A percentile compares a stretch with the other conserved stretches of the same genome.
phyloP scores from a whole-genome alignment of 2,888 invertebrate genomes.

The Nysson spinosus region DNA sequence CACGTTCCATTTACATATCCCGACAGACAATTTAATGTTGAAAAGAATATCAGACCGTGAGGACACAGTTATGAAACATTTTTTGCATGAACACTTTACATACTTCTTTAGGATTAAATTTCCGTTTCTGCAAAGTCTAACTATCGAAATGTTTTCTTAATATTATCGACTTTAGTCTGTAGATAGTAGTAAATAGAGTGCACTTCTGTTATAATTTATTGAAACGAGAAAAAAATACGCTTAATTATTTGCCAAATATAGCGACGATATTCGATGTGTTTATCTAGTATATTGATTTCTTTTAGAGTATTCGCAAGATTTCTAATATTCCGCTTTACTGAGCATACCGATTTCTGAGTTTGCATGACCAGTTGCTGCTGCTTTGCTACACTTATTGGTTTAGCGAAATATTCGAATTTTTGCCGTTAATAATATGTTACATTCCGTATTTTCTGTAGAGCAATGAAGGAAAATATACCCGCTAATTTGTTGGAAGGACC shows the following conservation, averaged over 20 bases:
- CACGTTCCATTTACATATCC: neutral
- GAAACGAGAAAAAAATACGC: too few species aligned
- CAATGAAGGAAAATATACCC: constrained; percentile 59
- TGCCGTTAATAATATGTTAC: neutral
- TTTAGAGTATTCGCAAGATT: neutral
- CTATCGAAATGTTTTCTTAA: neutral
- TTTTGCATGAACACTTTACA: constrained; percentile 8
- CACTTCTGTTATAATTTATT: neutral
- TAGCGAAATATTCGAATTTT: neutral
- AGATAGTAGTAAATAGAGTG: neutral
- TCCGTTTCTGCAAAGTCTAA: constrained; percentile 2
- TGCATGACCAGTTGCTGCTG: neutral
- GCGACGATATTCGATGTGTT: too few species aligned
- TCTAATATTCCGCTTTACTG: neutral
- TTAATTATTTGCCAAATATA: too few species aligned
- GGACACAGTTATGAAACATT: constrained; percentile 5
- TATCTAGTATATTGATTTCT: constrained; percentile 1
- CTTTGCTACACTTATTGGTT: neutral
- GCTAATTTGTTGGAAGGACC: constrained; percentile 37
- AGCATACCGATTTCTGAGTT: neutral
- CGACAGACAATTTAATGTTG: constrained; percentile 2
- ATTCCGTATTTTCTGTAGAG: constrained; percentile 44
- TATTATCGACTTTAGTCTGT: constrained; percentile 11
- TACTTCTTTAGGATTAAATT: neutral
- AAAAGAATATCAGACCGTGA: constrained; percentile 19